Conservation (phyloP, 2,113 vertebrate species). For the Peucedramus taeniatus region DNA sequence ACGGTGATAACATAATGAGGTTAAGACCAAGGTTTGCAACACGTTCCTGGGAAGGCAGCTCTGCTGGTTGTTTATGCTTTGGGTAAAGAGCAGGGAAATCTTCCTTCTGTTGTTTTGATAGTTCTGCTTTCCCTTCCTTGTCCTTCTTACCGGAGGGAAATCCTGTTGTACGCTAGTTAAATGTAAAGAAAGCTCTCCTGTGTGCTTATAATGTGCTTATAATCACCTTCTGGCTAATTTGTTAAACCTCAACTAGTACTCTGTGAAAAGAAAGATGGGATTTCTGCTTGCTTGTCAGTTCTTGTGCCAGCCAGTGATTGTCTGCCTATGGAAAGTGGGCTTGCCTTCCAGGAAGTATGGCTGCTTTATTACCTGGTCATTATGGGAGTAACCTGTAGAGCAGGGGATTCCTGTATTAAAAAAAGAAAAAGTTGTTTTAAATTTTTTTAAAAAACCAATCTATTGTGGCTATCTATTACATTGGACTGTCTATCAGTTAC, state of each 20-base stretch:
- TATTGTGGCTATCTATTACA: neutral
- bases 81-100: neutral
- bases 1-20: neutral
- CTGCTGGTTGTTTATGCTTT: neutral
- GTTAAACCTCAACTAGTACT: neutral
- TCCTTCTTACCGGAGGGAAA: neutral
- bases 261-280: neutral
- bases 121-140: neutral
- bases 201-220: neutral
- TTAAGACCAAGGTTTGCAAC: neutral
- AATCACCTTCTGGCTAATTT: neutral
- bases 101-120: neutral
- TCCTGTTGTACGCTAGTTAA: neutral
- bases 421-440: neutral
- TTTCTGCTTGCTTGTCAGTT: neutral
- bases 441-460: neutral
- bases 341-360: neutral
- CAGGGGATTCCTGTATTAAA: neutral
- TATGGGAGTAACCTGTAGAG: neutral
- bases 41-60: neutral
- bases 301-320: neutral
- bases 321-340: accelerated
- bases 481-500: neutral
- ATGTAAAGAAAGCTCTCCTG: neutral
- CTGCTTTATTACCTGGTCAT: neutral